Conservation (phyloP, 2,888 invertebrate genomes). For the Chrysodeixis includens region DNA sequence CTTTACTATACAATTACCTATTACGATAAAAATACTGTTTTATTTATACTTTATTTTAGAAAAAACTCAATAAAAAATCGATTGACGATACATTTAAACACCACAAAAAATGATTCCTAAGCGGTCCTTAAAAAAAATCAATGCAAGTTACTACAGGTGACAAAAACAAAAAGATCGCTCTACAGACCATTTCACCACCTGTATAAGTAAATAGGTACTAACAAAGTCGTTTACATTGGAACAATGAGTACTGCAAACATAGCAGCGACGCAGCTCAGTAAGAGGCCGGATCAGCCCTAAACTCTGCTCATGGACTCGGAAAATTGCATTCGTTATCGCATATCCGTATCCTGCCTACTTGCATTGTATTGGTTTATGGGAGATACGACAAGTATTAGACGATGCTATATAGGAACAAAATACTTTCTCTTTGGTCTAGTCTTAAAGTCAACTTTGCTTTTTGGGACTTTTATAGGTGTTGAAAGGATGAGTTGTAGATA, state of each 20-base stretch:
- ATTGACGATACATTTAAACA: too few species aligned
- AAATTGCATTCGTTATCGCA: slow-evolving; percentile 89
- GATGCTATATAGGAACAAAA: slow-evolving; percentile 8
- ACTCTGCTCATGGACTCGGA: slow-evolving; percentile 86
- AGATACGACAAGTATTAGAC: slow-evolving; percentile 50
- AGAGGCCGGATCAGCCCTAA: slow-evolving; percentile 78
- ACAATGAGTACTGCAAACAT: slow-evolving; percentile 19
- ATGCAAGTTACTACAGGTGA: too few species aligned
- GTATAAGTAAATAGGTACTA: neutral
- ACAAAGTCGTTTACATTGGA: slow-evolving; percentile 14
- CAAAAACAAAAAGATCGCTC: too few species aligned
- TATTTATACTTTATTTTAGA: too few species aligned
- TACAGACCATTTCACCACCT: neutral
- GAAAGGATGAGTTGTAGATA: neutral
- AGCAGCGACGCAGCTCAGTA: slow-evolving; percentile 60
- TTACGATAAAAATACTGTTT: too few species aligned
- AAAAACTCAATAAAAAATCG: too few species aligned
- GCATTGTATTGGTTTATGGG: slow-evolving; percentile 56
- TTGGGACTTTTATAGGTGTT: neutral
- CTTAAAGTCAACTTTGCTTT: too few species aligned
- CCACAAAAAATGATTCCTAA: too few species aligned
- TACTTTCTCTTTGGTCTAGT: neutral
- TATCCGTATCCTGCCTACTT: slow-evolving; percentile 79
- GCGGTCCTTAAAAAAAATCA: too few species aligned
- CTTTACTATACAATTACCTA: too few species aligned